Percentiles rank a stretch among this genome's conserved stretches.
phyloP scores from a whole-genome alignment of 2,888 invertebrate species.

The Carcina quercana region DNA sequence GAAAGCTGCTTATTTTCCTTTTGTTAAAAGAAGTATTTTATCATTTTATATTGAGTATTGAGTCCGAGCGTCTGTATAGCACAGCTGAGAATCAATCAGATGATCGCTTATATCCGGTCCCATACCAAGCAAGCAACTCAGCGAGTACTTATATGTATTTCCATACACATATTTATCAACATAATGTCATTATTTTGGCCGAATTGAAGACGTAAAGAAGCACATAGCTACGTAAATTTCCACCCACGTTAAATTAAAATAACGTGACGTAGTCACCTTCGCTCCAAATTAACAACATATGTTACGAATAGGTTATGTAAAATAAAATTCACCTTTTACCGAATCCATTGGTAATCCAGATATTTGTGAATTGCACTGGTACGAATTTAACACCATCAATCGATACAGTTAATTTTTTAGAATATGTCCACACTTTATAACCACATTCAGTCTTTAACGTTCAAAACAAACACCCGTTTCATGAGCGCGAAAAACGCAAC shows the following conservation, averaged over 20 bases:
- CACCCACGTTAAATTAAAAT: slow-evolving; percentile 15
- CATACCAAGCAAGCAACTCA: too few species aligned
- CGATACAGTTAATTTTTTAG: background rate
- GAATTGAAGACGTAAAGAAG: too few species aligned
- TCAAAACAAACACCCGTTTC: slow-evolving; percentile 7
- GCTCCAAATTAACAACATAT: slow-evolving; percentile 48
- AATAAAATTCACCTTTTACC: slow-evolving; percentile 44
- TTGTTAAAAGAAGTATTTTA: too few species aligned
- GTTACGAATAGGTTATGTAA: slow-evolving; percentile 40
- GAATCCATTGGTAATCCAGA: slow-evolving; percentile 52
- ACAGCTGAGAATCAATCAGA: too few species aligned
- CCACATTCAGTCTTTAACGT: slow-evolving; percentile 2
- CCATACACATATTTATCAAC: too few species aligned
- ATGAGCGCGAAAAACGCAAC: slow-evolving; percentile 11
- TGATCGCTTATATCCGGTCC: too few species aligned
- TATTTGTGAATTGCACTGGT: too few species aligned
- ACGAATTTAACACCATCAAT: slow-evolving; percentile 1
- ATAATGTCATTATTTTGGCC: too few species aligned
- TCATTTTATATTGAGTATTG: too few species aligned
- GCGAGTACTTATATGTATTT: too few species aligned
- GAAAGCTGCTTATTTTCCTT: too few species aligned
- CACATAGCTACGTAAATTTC: background rate
- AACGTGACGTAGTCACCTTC: slow-evolving; percentile 30
- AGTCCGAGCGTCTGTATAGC: too few species aligned
- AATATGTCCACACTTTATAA: slow-evolving; percentile 5